Base-by-base conservation (phyloP, 2,888 invertebrate genomes). In the Acronicta psi region DNA sequence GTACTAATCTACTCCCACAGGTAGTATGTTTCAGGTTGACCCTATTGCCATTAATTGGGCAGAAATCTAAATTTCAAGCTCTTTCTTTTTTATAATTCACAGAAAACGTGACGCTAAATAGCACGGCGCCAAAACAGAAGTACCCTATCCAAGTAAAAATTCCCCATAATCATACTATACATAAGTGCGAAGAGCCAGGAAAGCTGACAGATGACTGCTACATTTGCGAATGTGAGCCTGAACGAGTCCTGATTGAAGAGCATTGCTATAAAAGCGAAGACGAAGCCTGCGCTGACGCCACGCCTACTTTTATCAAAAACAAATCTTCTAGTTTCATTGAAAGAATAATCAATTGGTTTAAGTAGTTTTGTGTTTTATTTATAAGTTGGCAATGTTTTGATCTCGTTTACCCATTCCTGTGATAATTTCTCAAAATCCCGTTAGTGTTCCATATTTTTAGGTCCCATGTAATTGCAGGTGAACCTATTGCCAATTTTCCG, bases 241-340 rank as follows among this genome's bases (percentile, higher is more conserved):
- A 81, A 0, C 57, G 66, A 0, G 59, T 80, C 7, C 29, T 88
- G 0, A 78, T 91, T 1, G 80, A 83, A 51, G 92, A 92, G 45
- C 89, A 91, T 43, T 92, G 92, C 63, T 93, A 84, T 53, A 85
- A 80, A 59, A 91, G 82, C 31, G 77, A 86, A 0, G 69, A 69
- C 0, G 44, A 61, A 0, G 67, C 69, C 0, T 93, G 92, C 47
- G 54, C 23, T 0, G 45, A 84, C 16, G 72, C 69, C 0, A 47
- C 23, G 9, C 90, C 91, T 0, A 68, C 78, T 8, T 90, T 89
- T 51, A 71, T 89, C n/a, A 59, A 44, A 53, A 14, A 17, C 4
- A 4, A 14, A 6, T 52, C 44, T 2, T 47, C 47, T 2, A 8
- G 50, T 14, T 46, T 37, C 2, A 34, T 66, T 14, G 4, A 10